Percentiles rank a stretch among this genome's conserved stretches.
phyloP scores from a whole-genome alignment of 2,113 vertebrate species.

The Oncorhynchus keta region DNA sequence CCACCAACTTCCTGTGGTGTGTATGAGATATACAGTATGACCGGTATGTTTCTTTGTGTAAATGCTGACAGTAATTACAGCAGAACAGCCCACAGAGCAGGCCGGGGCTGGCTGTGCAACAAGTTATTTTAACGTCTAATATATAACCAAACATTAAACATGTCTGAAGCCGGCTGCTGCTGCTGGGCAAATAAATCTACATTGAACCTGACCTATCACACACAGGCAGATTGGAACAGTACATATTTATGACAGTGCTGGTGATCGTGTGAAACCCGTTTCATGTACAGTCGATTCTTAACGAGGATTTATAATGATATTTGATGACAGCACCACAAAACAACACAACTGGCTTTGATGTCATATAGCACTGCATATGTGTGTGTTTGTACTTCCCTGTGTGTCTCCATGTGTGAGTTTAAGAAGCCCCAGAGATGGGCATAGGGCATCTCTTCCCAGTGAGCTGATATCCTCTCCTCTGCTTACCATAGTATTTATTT shows the following conservation, averaged over 20 bases:
- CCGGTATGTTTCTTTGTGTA: slow-evolving; percentile 47
- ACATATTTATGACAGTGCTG: not conserved
- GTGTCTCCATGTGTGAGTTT: not conserved
- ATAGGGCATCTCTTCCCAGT: slow-evolving; percentile 30
- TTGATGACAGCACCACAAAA: not conserved
- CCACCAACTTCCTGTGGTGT: too few species aligned
- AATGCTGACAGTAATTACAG: slow-evolving; percentile 67
- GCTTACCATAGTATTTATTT: slow-evolving; percentile 4
- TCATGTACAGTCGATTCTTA: slow-evolving; percentile 12
- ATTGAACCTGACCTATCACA: not conserved
- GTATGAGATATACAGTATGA: slow-evolving; percentile 44
- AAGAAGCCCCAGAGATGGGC: not conserved
- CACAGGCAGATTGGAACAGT: not conserved
- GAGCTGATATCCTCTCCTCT: slow-evolving; percentile 25
- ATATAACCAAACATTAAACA: slow-evolving; percentile 54
- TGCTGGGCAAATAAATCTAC: slow-evolving; percentile 35
- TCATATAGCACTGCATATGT: not conserved
- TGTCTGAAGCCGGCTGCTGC: slow-evolving; percentile 34
- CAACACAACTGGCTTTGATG: too few species aligned
- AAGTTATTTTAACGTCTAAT: slow-evolving; percentile 58
- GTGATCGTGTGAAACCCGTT: not conserved
- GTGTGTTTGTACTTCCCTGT: slow-evolving; percentile 11
- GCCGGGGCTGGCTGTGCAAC: slow-evolving; percentile 41
- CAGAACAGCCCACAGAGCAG: slow-evolving; percentile 51
- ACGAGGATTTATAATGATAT: slow-evolving; percentile 20